Base-by-base conservation (phyloP, 1,140 invertebrate genomes). In the Scaptodrosophila lebanonensis region DNA sequence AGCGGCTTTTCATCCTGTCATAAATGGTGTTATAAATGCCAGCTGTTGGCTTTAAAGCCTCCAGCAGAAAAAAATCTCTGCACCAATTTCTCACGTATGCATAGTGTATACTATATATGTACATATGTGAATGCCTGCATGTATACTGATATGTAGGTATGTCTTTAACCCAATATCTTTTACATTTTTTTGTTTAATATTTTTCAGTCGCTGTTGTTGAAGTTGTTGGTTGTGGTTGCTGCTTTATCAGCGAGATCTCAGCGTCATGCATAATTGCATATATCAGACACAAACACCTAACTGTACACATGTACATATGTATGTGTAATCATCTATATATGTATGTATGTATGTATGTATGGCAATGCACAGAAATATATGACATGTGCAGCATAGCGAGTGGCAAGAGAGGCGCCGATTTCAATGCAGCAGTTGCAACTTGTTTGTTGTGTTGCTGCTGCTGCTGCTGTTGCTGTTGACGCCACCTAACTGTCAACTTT, bases 401-500 rank as follows among this genome's bases (percentile, higher is more conserved):
- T 62, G 43, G 54, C 57, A 70, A 65, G 58, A 59, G n/a, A n/a
- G n/a, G n/a, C n/a, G n/a, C n/a, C n/a, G n/a, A n/a, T n/a, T n/a
- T n/a, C n/a, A 59, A 56, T 58, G 73, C 73, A 60, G 50, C 53
- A 57, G 67, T 79, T 79, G 73, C 73, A 69, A 66, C 73, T 79
- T 68, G 73, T 58, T 79, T 76, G 72, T 44, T 42, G 15, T n/a
- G n/a, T 32, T 29, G 51, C n/a, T 43, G 58, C 16, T 22, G 43
- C 7, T 56, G 42, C 20, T 45, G 57, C 39, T 64, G 60, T 45
- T 68, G 67, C 22, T 50, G 71, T 70, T 72, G 73, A 77, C 73
- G 73, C 73, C 73, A 68, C 73, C 73, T 68, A 79, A 77, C 73
- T 77, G 73, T 77, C 73, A 79, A 77, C 73, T 77, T 77, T 77